Base-by-base conservation (phyloP, 2,113 vertebrate genomes). In the Haemorhous mexicanus region DNA sequence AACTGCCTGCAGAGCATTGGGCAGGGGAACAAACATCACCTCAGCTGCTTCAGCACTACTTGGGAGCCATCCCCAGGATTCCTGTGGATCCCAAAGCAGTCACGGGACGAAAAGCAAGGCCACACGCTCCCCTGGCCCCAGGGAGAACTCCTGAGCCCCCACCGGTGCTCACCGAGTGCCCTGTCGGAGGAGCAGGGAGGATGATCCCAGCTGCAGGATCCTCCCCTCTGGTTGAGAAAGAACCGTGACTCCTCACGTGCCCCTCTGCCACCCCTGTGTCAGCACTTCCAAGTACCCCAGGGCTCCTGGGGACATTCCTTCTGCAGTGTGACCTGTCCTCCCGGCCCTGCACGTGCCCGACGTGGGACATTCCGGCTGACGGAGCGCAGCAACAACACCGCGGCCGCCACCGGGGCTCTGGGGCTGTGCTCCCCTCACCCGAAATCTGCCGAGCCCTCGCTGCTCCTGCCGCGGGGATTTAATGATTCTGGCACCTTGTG, bases 1-100 rank as follows among this genome's bases (percentile, higher is more conserved):
- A 98, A 99, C 87, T 99, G 99, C 67, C 99, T 99, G 97, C 21
- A 76, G 59, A 63, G 17, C 28, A 30, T 27, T 5, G 8, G 46
- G 66, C 41, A 83, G 49, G 68, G 81, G 39, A 39, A 70, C 37
- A 58, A 44, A 44, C 15, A 8, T 33, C 14, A 63, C 37, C 39
- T 70, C 6, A 4, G 6, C 13, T 1, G 1, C 6, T 11, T n/a
- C 63, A 35, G 47, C 30, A 2, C 62, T 41, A 13, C 30, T 41
- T 20, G 72, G 63, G 35, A 77, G 43, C 49, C 41, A 28, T 33
- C 32, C 41, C 72, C 41, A 27, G 41, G 17, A 22, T 10, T 69
- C 49, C 46, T 24, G 72, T 1, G 17, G 26, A 35, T 78, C 56
- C 52, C 56, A 70, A 62, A 47, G 70, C 67, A 24, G 58, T 11